Base-by-base conservation (phyloP, 1,140 invertebrate genomes). In the Mamestra configurata region DNA sequence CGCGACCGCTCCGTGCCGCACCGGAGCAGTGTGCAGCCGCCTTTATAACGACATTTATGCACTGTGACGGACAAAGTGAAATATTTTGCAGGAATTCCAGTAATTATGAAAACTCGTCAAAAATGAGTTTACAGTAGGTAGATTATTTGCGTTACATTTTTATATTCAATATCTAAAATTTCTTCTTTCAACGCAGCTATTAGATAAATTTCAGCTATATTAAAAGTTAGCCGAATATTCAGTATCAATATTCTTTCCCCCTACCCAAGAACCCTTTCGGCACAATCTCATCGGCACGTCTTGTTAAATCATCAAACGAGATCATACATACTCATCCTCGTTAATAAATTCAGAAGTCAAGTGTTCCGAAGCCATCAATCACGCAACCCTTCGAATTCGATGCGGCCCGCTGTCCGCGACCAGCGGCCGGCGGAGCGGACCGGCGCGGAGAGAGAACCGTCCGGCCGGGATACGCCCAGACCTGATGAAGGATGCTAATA, bases 341-440 rank as follows among this genome's bases (percentile, higher is more conserved):
- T 70, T 43, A 70, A 70, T 46, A 70, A 70, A 70, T 70, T 70
- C 40, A 49, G 40, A 70, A 70, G 66, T 70, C 66, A 70, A 70
- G 40, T 66, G 35, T 70, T 70, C 37, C 40, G 10, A 49, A 46
- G 11, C 27, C 66, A 70, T 70, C 66, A 70, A 70, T 70, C 66
- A 70, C 40, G 24, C 37, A 46, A 70, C 66, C 66, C 37, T 70
- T 70, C 66, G 40, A 70, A 20, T 70, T 70, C 66, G 40, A 70
- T 10, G 66, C 66, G 66, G 10, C 3, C 22, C 13, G 53, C 53
- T 11, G 53, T 2, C 51, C 51, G 51, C 51, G 51, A 22, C 8
- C 20, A 6, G 4, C 49, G 18, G 0, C n/a, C 20, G 51, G 46
- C 51, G 53, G 22, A 57, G 11, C 11, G 11, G 11, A 27, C 51